Evolutionary conservation across 2,888 invertebrate genomes (phyloP), one percentile per base, ranked within the genome.

Genomic region (Cerastis leucographa): DNA sequence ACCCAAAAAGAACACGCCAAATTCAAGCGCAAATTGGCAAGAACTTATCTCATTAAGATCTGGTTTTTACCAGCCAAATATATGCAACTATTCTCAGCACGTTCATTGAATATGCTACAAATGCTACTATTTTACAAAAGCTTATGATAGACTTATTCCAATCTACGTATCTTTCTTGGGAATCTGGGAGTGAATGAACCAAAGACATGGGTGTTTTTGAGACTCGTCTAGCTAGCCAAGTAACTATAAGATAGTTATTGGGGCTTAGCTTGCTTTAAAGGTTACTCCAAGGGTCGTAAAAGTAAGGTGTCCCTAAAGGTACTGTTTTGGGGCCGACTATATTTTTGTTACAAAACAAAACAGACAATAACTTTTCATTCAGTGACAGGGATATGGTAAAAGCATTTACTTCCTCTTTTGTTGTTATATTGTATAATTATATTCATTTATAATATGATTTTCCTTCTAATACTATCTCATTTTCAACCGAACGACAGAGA

Each of bases 11-110:
- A 68, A 61, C 54, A 44, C 12, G 22, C 65, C 9, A 46, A 83
- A 79, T 71, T 54, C 59, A 74, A 78, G 59, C 22, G 42, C 40
- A 46, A 8, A 51, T 81, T 76, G 62, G 62, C 51, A 72, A 54
- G 62, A 81, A 71, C 9, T 64, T 68, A 85, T 80, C 70, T 85
- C 4, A 44, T 69, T 66, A 54, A 51, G 76, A 78, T 78, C 74
- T 76, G 78, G 83, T 73, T 67, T 86, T 82, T 76, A 71, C 74
- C 67, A 51, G 66, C 49, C 49, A 74, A 64, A 69, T 75, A 71
- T 61, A 35, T 51, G 35, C 51, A 74, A 61, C 71, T 78, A 85
- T 85, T 85, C 86, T 29, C 14, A 19, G 11, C 81, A 74, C 84
- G 76, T 56, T 35, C 54, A 8, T 68, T 84, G 71, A 78, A 76